A percentile compares a stretch with the other conserved stretches of the same genome.
Evolutionary conservation across 2,888 invertebrate genomes (phyloP).

Genomic region (Augiades crinisus): DNA sequence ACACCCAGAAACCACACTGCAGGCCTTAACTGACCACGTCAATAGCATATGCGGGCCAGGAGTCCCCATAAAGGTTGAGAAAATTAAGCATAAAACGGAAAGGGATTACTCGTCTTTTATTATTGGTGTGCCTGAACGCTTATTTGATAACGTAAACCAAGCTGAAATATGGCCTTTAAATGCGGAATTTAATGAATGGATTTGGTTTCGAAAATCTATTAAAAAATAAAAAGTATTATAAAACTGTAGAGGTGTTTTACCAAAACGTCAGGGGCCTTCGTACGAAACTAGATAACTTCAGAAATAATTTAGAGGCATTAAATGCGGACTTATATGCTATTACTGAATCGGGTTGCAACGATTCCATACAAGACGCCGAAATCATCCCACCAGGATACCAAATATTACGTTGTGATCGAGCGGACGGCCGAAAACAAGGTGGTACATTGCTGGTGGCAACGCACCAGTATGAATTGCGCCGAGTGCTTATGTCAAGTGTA

Average conservation of each 20-base stretch:
- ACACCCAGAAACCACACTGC: slow-evolving; percentile 1
- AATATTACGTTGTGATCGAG: slow-evolving; percentile 30
- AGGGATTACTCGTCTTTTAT: slow-evolving; percentile 36
- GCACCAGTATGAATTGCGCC: not conserved
- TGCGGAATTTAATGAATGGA: slow-evolving; percentile 33
- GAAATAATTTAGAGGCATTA: not conserved
- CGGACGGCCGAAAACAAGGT: slow-evolving; percentile 11
- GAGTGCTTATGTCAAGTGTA: not conserved
- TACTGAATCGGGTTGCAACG: slow-evolving; percentile 15
- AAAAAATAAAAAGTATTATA: not conserved
- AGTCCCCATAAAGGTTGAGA: slow-evolving; percentile 23
- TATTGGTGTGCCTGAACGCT: slow-evolving; percentile 32
- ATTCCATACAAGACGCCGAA: slow-evolving; percentile 30
- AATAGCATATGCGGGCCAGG: not conserved
- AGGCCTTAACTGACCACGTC: not conserved
- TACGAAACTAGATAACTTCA: not conserved
- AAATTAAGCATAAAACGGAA: slow-evolving; percentile 34
- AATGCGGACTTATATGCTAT: not conserved
- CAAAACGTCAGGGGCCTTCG: not conserved
- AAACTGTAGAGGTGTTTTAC: not conserved
- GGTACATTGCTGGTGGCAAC: slow-evolving; percentile 3
- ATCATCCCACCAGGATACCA: slow-evolving; percentile 27
- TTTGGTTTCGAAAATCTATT: slow-evolving; percentile 20
- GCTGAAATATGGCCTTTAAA: slow-evolving; percentile 31
- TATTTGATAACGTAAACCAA: slow-evolving; percentile 30